These are phyloP conservation scores for Tipula unca DNA, from an alignment of 2,888 invertebrate genomes.

Conservation along the genomic window DNA sequence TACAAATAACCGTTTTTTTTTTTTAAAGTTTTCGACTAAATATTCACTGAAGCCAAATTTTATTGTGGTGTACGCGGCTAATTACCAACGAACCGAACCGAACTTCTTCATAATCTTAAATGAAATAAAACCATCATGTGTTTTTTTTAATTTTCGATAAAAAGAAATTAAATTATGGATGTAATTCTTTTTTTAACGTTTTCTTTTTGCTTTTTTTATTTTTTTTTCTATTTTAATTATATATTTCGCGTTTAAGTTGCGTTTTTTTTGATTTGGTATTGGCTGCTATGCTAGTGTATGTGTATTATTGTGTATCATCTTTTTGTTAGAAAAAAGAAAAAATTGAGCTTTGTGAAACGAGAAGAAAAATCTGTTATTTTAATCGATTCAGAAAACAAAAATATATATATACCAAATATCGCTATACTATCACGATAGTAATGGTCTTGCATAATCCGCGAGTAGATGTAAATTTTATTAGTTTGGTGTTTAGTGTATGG, in stretches of 20 bases:
- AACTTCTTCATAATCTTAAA: conserved; percentile 1
- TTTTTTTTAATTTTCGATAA: background rate
- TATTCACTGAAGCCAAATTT: background rate
- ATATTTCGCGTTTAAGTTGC: background rate
- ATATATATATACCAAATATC: background rate
- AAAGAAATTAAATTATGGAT: conserved; percentile 3
- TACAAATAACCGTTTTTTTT: background rate
- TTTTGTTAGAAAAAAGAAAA: background rate
- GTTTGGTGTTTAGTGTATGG: background rate
- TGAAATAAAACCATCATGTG: background rate
- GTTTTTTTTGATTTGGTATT: background rate
- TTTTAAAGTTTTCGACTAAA: background rate
- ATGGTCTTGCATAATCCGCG: background rate
- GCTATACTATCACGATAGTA: background rate
- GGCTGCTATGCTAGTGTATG: background rate
- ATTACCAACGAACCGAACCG: conserved; percentile 17
- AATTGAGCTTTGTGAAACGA: background rate
- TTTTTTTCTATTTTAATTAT: background rate
- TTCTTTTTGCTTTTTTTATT: no score
- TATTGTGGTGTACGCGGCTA: background rate
- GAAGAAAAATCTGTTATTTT: background rate
- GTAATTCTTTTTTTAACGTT: background rate
- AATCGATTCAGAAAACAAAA: background rate
- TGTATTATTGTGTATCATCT: background rate
- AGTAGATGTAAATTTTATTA: background rate